These are phyloP conservation scores for Phacellophora camtschatica DNA, from an alignment of 30 jellyfish, hydroid and myxozoan species.

Conservation along the genomic window DNA sequence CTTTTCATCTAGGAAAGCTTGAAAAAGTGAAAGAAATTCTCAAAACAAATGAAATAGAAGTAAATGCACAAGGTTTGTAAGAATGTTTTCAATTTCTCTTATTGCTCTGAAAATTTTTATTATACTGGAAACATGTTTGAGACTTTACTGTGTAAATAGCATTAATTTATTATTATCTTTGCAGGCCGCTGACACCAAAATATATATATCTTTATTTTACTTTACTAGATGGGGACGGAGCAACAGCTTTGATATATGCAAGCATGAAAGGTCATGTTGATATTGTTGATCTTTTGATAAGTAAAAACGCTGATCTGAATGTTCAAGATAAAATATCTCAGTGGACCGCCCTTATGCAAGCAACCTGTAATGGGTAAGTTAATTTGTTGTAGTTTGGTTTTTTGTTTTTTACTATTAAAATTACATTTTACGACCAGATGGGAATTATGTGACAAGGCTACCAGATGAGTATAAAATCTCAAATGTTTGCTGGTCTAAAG, in stretches of 20 bases:
- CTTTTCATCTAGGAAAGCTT: constrained; percentile 33
- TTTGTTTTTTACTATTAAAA: not conserved
- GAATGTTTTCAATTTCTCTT: not conserved
- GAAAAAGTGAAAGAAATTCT: constrained; percentile 50
- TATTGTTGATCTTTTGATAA: constrained; percentile 63
- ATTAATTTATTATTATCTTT: too few relatives aligned
- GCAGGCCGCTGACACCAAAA: too few relatives aligned
- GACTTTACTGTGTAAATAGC: too few relatives aligned
- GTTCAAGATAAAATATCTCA: constrained; percentile 82
- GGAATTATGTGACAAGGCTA: too few relatives aligned
- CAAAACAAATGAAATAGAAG: constrained; percentile 47
- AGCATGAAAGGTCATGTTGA: constrained; percentile 85
- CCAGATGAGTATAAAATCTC: not conserved
- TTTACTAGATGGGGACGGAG: constrained; percentile 98
- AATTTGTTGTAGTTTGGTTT: not conserved
- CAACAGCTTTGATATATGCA: constrained; percentile 95
- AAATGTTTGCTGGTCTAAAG: too few relatives aligned
- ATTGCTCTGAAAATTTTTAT: not conserved
- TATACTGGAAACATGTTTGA: not conserved
- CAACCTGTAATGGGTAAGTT: constrained; percentile 81
- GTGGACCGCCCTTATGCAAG: constrained; percentile 99
- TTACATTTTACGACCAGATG: too few relatives aligned
- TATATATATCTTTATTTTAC: too few relatives aligned
- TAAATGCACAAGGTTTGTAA: constrained; percentile 60
- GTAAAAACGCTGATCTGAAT: constrained; percentile 79